These are phyloP conservation scores for Eupithecia dodoneata DNA, from an alignment of 2,888 invertebrate genomes.

Conservation along the genomic window DNA sequence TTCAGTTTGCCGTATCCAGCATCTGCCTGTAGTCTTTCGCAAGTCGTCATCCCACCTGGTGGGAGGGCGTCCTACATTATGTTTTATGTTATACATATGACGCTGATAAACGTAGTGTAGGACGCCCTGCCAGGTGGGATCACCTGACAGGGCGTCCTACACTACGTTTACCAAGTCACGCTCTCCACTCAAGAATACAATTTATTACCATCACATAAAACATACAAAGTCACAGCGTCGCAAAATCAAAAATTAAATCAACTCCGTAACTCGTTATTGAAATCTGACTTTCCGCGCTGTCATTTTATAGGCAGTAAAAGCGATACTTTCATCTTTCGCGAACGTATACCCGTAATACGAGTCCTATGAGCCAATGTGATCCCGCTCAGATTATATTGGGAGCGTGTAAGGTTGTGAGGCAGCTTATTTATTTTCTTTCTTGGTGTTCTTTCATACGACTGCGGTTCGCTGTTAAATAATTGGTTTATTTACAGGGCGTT, in stretches of 20 bases:
- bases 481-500: background rate
- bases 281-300: constrained; percentile 49
- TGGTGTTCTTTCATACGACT: constrained; percentile 51
- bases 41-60: too few species aligned
- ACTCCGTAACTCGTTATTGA: constrained; percentile 54
- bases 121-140: too few species aligned
- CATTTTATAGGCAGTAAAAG: constrained; percentile 58
- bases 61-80: too few species aligned
- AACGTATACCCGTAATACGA: constrained; percentile 52
- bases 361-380: constrained; percentile 52
- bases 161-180: too few species aligned
- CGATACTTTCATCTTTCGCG: constrained; percentile 54
- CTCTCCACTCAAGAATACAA: background rate
- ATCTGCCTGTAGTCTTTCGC: too few species aligned
- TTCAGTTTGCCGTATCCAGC: too few species aligned
- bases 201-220: constrained; percentile 3
- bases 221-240: constrained; percentile 4
- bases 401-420: constrained; percentile 67
- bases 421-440: constrained; percentile 81
- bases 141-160: too few species aligned
- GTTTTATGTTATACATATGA: too few species aligned
- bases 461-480: background rate
- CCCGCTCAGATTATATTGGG: constrained; percentile 69
- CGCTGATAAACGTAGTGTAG: too few species aligned
- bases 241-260: constrained; percentile 48